Base-by-base conservation (phyloP, 2,113 vertebrate genomes). In the Larimichthys polyactis region DNA sequence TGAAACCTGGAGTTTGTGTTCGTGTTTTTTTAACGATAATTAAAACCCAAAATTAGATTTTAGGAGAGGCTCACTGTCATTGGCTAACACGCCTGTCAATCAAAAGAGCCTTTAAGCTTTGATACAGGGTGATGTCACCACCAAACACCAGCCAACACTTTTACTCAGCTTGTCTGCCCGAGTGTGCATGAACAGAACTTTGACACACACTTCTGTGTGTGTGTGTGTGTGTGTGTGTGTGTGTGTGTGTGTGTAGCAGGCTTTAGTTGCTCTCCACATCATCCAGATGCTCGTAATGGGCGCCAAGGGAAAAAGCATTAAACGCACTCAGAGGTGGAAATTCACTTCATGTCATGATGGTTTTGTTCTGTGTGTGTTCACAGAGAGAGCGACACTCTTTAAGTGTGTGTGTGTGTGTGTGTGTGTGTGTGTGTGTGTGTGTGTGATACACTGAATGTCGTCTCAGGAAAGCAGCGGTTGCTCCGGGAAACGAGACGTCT, bases 301-400 rank as follows among this genome's bases (percentile, higher is more conserved):
- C 70, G 58, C 65, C 3, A 19, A 49, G 58, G 48, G 19, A 49
- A 27, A 27, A 58, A 27, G 32, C 52, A 74, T 66, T 44, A 71
- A 64, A 84, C 19, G 51, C 76, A 75, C 11, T 79, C 52, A 52
- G 82, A 79, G 64, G 40, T 69, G 64, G n/a, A 79, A 52, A 69
- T 75, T 75, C 65, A 63, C 57, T 69, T 46, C 27, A 60, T 32
- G 51, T 29, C 60, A 24, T 16, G 14, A 57, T 68, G 75, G 29
- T 57, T 79, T 52, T 52, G 22, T 67, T 78, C 14, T 7, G 16
- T 5, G 5, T 29, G 9, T 36, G 32, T 22, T 74, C 44, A 29
- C 16, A 24, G 49, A 48, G 46, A 14, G 64, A 32, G 17, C 5
- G 57, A 36, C 32, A 36, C 32, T 7, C 32, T 27, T 60, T 62